These are phyloP conservation scores for Celastrina argiolus DNA, from an alignment of 2,888 invertebrate species.

Conservation along the genomic window DNA sequence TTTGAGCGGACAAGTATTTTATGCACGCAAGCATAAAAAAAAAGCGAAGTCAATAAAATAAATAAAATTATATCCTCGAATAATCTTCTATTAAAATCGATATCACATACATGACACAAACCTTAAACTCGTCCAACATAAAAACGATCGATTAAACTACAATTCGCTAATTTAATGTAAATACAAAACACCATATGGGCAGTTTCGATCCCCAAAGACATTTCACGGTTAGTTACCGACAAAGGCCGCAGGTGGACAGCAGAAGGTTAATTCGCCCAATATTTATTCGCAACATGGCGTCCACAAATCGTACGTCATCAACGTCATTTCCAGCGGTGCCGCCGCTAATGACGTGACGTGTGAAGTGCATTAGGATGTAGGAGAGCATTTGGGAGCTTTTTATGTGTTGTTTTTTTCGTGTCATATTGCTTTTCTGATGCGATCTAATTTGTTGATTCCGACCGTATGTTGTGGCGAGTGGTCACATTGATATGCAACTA, in stretches of 20 bases:
- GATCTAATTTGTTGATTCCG: not conserved
- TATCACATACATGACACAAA: not conserved
- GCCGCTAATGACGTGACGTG: slow-evolving; percentile 47
- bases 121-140: not conserved
- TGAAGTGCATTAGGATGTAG: slow-evolving; percentile 28
- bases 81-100: too few species aligned
- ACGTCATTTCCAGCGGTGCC: slow-evolving; percentile 65
- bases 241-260: slow-evolving; percentile 53
- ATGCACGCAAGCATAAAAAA: too few species aligned
- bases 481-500: too few species aligned
- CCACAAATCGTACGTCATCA: slow-evolving; percentile 62
- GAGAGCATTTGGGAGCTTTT: slow-evolving; percentile 25
- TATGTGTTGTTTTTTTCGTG: slow-evolving; percentile 12
- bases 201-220: slow-evolving; percentile 54
- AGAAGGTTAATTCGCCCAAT: slow-evolving; percentile 70
- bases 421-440: not conserved
- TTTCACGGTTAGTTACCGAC: slow-evolving; percentile 52
- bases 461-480: not conserved
- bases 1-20: too few species aligned
- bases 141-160: slow-evolving; percentile 14
- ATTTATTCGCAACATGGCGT: slow-evolving; percentile 71
- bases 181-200: slow-evolving; percentile 35
- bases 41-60: too few species aligned
- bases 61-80: too few species aligned
- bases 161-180: slow-evolving; percentile 25